These are phyloP conservation scores for Mormyrops attenuatus DNA, from an alignment of 2,797 vertebrate genomes.

Conservation along the genomic window DNA sequence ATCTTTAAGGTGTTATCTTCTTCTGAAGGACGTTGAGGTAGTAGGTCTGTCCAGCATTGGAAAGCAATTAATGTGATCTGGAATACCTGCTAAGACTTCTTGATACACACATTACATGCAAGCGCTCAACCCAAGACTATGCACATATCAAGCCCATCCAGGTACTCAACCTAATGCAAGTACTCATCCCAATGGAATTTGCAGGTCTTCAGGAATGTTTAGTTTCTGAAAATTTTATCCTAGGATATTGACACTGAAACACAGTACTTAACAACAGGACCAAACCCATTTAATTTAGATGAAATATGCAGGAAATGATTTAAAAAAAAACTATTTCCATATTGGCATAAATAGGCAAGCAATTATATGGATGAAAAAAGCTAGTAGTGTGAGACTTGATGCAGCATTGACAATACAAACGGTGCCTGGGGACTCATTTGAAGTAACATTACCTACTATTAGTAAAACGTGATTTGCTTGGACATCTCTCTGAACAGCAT, in stretches of 20 bases:
- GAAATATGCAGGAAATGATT: neutral
- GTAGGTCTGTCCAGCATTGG: neutral
- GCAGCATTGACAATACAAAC: neutral
- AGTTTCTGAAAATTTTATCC: neutral
- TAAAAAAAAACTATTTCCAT: neutral
- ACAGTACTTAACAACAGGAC: neutral
- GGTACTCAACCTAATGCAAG: neutral
- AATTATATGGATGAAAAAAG: neutral
- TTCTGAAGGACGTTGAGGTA: neutral
- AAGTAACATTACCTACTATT: neutral
- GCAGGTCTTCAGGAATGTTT: neutral
- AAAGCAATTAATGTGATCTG: neutral
- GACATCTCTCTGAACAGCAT: neutral
- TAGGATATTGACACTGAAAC: neutral
- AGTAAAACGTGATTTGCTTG: slow-evolving; percentile 12
- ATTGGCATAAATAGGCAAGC: neutral
- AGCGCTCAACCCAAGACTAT: neutral
- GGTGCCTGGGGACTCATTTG: neutral
- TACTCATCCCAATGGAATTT: neutral
- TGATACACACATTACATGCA: neutral
- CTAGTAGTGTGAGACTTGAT: neutral
- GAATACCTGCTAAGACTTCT: neutral
- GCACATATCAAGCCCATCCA: neutral
- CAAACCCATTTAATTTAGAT: neutral
- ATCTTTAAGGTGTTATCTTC: neutral